phyloP scores from a whole-genome alignment of 2,797 vertebrate genomes.

The Schizothorax lantsangensis region DNA sequence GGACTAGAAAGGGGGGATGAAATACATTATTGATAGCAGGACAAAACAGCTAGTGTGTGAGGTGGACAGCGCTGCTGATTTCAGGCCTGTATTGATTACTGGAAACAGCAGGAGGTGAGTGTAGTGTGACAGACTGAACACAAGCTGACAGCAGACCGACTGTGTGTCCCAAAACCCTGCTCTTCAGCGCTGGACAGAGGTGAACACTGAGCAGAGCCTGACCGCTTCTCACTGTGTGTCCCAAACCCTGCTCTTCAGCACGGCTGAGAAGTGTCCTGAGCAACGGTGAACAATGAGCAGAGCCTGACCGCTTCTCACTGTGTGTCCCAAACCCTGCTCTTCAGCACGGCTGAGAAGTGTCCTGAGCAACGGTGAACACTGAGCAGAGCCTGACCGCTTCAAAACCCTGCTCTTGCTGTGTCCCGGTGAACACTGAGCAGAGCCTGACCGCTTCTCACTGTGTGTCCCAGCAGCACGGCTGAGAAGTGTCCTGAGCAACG shows the following conservation, averaged over 20 bases:
- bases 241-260: too few species aligned
- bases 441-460: constrained; percentile 10
- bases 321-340: too few species aligned
- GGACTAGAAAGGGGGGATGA: constrained; percentile 50
- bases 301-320: too few species aligned
- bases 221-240: not conserved
- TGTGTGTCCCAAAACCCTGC: constrained; percentile 41
- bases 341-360: too few species aligned
- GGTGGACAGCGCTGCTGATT: constrained; percentile 93
- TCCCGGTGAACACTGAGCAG: constrained; percentile 33
- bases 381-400: not conserved
- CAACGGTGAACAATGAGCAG: too few species aligned
- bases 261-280: too few species aligned
- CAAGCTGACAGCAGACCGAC: constrained; percentile 64
- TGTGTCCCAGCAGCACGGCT: too few species aligned
- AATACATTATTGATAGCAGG: constrained; percentile 97
- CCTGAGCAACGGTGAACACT: too few species aligned
- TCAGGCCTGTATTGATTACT: constrained; percentile 98
- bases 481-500: too few species aligned
- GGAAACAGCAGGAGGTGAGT: constrained; percentile 95
- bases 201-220: constrained; percentile 36
- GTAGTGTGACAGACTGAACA: constrained; percentile 83
- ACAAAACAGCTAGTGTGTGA: constrained; percentile 97
- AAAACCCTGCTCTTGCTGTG: constrained; percentile 12
- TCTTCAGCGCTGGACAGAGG: constrained; percentile 13